These are phyloP conservation scores for Lepidocyrtoides sp. DNA, from an alignment of 2,888 invertebrate species.

Conservation along the genomic window DNA sequence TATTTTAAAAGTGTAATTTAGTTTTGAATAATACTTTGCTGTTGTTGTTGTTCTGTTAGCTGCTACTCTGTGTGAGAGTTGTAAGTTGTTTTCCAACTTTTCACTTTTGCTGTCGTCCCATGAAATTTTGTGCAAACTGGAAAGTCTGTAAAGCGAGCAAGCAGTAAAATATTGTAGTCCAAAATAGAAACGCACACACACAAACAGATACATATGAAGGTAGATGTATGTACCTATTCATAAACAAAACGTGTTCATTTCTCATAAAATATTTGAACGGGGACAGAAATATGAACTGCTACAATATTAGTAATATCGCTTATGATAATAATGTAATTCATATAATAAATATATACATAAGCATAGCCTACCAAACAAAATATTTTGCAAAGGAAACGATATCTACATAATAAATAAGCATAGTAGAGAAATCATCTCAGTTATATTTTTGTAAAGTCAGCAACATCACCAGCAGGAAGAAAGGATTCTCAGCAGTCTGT, in stretches of 20 bases:
- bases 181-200: background rate
- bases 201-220: too few species aligned
- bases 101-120: background rate
- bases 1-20: background rate
- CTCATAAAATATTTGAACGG: background rate
- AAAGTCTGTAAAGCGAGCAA: background rate
- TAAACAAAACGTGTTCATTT: background rate
- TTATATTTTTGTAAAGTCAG: too few species aligned
- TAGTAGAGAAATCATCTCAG: too few species aligned
- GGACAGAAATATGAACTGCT: background rate
- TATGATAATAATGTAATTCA: background rate
- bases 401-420: too few species aligned
- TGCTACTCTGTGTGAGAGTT: background rate
- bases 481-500: slow-evolving; percentile 4
- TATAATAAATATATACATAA: too few species aligned
- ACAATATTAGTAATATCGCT: background rate
- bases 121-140: background rate
- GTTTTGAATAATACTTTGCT: slow-evolving; percentile 2
- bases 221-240: background rate
- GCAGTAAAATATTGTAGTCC: background rate
- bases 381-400: too few species aligned
- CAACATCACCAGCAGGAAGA: slow-evolving; percentile 32
- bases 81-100: slow-evolving; percentile 12
- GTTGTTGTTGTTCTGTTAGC: background rate
- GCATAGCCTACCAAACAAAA: too few species aligned